Evolutionary conservation across 2,797 vertebrate genomes (phyloP).

Genomic region (Alcedo atthis): DNA sequence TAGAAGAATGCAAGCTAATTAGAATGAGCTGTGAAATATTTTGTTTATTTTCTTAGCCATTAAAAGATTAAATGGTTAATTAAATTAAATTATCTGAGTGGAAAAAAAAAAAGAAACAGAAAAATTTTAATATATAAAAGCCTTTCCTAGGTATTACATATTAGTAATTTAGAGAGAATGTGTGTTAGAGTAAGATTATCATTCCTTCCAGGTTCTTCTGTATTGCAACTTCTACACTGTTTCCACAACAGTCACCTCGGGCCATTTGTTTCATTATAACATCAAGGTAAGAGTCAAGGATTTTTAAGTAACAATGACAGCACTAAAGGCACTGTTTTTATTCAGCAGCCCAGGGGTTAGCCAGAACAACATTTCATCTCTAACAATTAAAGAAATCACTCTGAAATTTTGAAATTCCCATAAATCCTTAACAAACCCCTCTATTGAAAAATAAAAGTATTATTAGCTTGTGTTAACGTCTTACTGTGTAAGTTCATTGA

Average conservation of each 20-base stretch:
- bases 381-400: neutral
- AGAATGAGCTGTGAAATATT: neutral
- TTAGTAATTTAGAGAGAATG: neutral
- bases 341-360: neutral
- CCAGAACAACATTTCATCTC: neutral
- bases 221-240: neutral
- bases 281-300: neutral
- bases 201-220: neutral
- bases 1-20: neutral
- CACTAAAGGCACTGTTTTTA: neutral
- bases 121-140: neutral
- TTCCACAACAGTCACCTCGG: neutral
- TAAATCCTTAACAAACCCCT: neutral
- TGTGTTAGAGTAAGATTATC: fast-evolving
- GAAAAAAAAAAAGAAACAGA: neutral
- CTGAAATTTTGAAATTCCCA: neutral
- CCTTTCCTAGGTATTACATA: fast-evolving
- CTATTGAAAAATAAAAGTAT: neutral
- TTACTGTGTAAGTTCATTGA: neutral
- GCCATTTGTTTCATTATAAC: neutral
- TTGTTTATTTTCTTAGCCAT: neutral
- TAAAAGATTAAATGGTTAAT: neutral
- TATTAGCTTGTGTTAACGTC: neutral
- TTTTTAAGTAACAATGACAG: neutral
- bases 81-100: neutral